Evolutionary conservation across 2,113 vertebrate genomes (phyloP), one percentile per base, ranked within the genome.

Genomic region (Percopsis transmontana): DNA sequence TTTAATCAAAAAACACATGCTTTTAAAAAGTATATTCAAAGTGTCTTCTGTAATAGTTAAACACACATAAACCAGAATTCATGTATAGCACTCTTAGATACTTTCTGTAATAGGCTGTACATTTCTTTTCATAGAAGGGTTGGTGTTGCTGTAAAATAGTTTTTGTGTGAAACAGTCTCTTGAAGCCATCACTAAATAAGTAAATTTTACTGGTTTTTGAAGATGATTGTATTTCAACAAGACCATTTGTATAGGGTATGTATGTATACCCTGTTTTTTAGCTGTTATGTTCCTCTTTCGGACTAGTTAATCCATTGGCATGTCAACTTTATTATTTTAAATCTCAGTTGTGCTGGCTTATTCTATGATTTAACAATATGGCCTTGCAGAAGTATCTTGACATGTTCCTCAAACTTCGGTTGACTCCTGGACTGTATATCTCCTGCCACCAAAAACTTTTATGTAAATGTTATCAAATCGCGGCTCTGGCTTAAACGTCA

Each of bases 1-100:
- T 45, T 23, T 11, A 38, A 47, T 24, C 40, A 52, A 21, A 39
- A 33, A 71, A 47, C 50, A 61, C 39, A 2, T 6, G 9, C 50
- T 45, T 48, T 65, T 74, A 68, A 62, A 41, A 64, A 51, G 41
- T 57, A 47, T 47, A 39, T 19, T 41, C 6, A 45, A 48, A 58
- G 20, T 5, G 45, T 18, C 57, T 33, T 1, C 16, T 66, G 20
- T 61, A 59, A 48, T 2, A 63, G 19, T 63, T 16, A 48, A 48
- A 48, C n/a, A 7, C 45, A n/a, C 15, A 48, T 10, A 10, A 23
- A 68, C 48, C 3, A 38, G 1, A 54, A 54, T 14, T 40, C 4
- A 58, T 24, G 39, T 11, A 18, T 10, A 14, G 39, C 1, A 12
- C 7, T 16, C 15, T 19, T 10, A n/a, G n/a, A n/a, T n/a, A n/a